Base-by-base conservation (phyloP, 2,797 vertebrate species). In the Potorous gilbertii region DNA sequence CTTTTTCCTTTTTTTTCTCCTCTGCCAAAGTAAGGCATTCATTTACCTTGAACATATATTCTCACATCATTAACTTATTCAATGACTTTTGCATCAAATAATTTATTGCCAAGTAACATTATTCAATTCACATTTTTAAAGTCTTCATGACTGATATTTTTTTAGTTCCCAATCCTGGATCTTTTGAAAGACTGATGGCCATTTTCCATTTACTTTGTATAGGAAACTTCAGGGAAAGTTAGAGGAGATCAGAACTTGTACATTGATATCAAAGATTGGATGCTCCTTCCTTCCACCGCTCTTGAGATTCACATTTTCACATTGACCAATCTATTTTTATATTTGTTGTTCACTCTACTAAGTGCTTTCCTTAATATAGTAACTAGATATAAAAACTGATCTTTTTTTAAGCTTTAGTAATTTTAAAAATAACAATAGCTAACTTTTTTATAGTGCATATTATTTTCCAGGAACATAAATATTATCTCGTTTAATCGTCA, bases 371-470 rank as follows among this genome's bases (percentile, higher is more conserved):
- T 98, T 98, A 98, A 98, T 91, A 96, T 97, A 98, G 96, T 97
- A 96, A 98, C 97, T 98, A 98, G 98, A 95, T 98, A 98, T 99
- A 98, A 98, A 93, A 96, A 55, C 96, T 95, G 96, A 95, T 96
- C 98, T 97, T 98, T 98, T 97, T 93, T 94, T 96, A 91, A 57
- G 92, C 98, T 98, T 98, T 98, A 98, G 98, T 94, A n/a, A 66
- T 96, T 95, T 97, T 95, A 94, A 98, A 95, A 97, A 34, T 16
- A 62, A 34, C 16, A 66, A 66, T n/a, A 66, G 31, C 34, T 66
- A 98, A 92, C 94, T 96, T 97, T 97, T 95, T 94, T 96, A 95
- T 34, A n/a, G 62, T 66, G 34, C 1, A 4, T 66, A 16, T 66
- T 16, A 66, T 66, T 13, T 66, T 34, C 13, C 13, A n/a, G 34